A percentile compares a stretch with the other conserved stretches of the same genome.
phyloP scores from a whole-genome alignment of 2,888 invertebrate genomes.

The Plebejus argus region DNA sequence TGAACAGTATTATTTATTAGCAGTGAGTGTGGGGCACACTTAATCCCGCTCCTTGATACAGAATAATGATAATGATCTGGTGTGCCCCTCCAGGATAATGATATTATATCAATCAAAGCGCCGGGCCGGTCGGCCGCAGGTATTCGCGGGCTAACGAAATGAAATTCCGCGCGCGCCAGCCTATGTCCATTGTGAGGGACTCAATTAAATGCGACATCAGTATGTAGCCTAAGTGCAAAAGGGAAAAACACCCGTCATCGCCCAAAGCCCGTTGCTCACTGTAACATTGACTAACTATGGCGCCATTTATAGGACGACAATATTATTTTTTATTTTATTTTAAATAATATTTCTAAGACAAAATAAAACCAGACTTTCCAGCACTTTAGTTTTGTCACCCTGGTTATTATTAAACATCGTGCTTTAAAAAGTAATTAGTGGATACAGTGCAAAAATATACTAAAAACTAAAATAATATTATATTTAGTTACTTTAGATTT shows the following conservation, averaged over 20 bases:
- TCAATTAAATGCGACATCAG: neutral
- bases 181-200: conserved; percentile 44
- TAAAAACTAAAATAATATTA: too few relatives aligned
- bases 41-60: neutral
- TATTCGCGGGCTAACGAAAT: conserved; percentile 72
- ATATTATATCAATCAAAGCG: conserved; percentile 40
- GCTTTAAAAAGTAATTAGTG: too few relatives aligned
- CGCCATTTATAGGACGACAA: neutral
- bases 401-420: too few relatives aligned
- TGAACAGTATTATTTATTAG: too few relatives aligned
- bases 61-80: neutral
- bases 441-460: too few relatives aligned
- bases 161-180: conserved; percentile 68
- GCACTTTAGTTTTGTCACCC: too few relatives aligned
- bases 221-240: neutral
- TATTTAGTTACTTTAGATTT: too few relatives aligned
- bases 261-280: neutral
- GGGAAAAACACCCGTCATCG: neutral
- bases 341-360: neutral
- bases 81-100: conserved; percentile 23
- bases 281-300: neutral
- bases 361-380: too few relatives aligned
- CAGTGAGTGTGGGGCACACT: too few relatives aligned
- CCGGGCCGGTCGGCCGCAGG: conserved; percentile 53
- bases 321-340: neutral